Evolutionary conservation across 1,140 invertebrate genomes (phyloP), one percentile per base, ranked within the genome.

Genomic region (Aphaenogaster rudis): DNA sequence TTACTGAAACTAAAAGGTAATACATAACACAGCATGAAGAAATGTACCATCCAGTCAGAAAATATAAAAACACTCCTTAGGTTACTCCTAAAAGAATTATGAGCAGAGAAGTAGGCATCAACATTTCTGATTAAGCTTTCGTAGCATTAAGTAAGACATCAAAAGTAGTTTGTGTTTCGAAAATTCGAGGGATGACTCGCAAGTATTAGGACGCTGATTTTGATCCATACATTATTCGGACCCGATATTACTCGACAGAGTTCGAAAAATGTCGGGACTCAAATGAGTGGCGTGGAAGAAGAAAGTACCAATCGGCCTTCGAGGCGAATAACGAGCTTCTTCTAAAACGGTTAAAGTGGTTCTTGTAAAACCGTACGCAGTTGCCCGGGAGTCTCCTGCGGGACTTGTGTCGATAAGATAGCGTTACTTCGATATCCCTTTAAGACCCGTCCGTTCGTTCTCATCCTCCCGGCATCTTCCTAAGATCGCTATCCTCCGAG

Each of bases 401-500:
- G 71, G 82, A 79, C 61, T 86, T 79, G 71, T 66, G 74, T 67
- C 82, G 82, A 86, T 86, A 79, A 79, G 61, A 86, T 64, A 57
- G 82, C 76, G 39, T 79, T 86, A 64, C 76, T 67, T 67, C 82
- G 74, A 79, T 79, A 86, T 86, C 82, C 59, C 76, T 79, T 50
- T 61, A 77, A 84, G 42, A 76, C 42, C 57, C 81, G 67, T 66
- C 59, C 82, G 74, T 78, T 69, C 82, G 45, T 86, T 79, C 48
- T 54, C 76, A 79, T 86, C 74, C 74, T 28, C 39, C 11, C n/a
- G 15, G 64, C 82, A 84, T 76, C 80, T 84, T 76, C 54, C 45
- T 45, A 84, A 79, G 82, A 86, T 86, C 71, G 76, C 74, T 86
- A 86, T 86, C 74, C 82, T 86, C 72, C 59, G 82, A 86, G 82